phyloP scores from a whole-genome alignment of 2,113 vertebrate genomes.

The Poicephalus gulielmi region DNA sequence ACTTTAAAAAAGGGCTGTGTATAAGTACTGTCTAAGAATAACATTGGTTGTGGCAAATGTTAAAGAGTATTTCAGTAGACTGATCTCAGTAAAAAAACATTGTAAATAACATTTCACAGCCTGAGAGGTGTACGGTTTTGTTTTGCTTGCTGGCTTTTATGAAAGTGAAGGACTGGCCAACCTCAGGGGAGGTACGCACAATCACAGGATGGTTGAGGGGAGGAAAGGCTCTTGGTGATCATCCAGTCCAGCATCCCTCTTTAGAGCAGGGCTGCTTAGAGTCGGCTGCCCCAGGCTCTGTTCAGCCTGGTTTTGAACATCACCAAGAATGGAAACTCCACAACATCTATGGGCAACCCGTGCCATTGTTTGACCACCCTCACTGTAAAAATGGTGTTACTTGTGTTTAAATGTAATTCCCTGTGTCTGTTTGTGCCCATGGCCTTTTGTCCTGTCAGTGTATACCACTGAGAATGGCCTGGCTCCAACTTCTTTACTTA shows the following conservation, averaged over 20 bases:
- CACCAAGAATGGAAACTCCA: background rate
- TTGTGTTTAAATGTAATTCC: background rate
- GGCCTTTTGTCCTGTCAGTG: background rate
- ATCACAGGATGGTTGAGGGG: background rate
- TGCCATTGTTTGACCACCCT: background rate
- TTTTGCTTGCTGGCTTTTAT: background rate
- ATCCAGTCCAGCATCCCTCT: background rate
- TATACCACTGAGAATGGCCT: background rate
- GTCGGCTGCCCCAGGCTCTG: background rate
- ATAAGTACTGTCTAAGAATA: background rate
- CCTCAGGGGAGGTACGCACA: background rate
- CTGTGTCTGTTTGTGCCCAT: background rate
- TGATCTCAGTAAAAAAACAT: background rate
- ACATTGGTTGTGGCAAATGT: background rate
- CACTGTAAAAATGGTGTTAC: background rate
- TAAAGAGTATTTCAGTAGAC: background rate
- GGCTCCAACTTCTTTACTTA: background rate
- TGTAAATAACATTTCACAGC: background rate
- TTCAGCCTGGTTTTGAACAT: background rate
- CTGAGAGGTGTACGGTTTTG: background rate
- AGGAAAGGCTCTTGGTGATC: background rate
- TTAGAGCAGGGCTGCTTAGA: background rate
- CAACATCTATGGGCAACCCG: background rate
- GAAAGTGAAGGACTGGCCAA: background rate
- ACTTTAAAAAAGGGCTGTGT: background rate